A percentile compares a stretch with the other conserved stretches of the same genome.
These are phyloP conservation scores for Crotalus helleri DNA, from an alignment of 2,113 vertebrate genomes.

Conservation along the genomic window DNA sequence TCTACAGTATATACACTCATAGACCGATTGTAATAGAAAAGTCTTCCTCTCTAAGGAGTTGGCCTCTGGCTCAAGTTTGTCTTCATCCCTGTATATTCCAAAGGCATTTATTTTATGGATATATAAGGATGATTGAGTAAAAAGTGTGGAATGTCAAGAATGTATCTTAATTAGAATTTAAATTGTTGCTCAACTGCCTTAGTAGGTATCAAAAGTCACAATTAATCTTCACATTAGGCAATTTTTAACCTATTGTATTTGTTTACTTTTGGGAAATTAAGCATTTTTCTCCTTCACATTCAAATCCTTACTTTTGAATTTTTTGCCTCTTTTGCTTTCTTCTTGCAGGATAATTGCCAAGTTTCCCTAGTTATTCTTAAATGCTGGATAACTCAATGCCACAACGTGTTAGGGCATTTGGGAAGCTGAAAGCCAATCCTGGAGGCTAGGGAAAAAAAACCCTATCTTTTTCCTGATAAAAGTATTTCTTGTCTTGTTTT, in stretches of 20 bases:
- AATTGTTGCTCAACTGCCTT: slow-evolving; percentile 7
- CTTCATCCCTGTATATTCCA: not conserved
- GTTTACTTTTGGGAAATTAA: not conserved
- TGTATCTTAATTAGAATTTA: not conserved
- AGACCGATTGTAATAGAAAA: not conserved
- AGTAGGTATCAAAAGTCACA: not conserved
- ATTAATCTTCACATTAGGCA: slow-evolving; percentile 1
- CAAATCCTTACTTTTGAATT: not conserved
- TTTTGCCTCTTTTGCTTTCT: not conserved
- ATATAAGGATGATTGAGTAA: not conserved
- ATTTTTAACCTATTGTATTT: not conserved
- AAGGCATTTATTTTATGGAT: not conserved
- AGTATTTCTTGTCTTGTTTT: not conserved
- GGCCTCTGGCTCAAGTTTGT: not conserved
- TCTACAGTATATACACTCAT: not conserved
- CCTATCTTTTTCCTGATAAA: not conserved
- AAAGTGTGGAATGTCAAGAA: not conserved
- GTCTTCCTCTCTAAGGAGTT: not conserved
- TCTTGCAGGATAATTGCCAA: not conserved
- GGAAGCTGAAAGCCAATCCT: not conserved
- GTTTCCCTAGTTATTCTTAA: not conserved
- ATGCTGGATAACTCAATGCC: not conserved
- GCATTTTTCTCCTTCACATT: not conserved
- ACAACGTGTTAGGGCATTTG: not conserved
- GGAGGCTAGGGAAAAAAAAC: not conserved